Conservation (phyloP, 1,140 invertebrate species). For the Babylonia areolata region DNA sequence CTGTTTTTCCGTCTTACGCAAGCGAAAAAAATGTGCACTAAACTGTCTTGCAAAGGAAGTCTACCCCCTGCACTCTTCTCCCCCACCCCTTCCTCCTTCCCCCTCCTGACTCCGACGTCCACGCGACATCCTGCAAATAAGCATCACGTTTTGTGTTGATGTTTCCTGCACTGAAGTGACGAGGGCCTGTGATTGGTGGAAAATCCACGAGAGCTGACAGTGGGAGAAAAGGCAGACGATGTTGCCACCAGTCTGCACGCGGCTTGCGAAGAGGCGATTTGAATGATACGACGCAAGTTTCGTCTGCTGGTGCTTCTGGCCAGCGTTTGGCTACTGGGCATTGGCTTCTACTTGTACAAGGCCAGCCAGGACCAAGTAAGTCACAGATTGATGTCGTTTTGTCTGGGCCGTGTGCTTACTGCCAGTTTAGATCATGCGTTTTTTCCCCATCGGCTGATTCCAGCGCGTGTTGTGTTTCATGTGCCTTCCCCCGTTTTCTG, state of each 20-base stretch:
- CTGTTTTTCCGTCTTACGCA: too few species aligned
- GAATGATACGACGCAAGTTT: slow-evolving; percentile 48
- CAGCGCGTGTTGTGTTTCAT: background rate
- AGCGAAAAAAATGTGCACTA: too few species aligned
- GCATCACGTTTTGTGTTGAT: slow-evolving; percentile 14
- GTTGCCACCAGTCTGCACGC: slow-evolving; percentile 33
- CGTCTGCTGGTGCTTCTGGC: slow-evolving; percentile 46
- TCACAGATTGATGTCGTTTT: background rate
- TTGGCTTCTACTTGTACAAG: slow-evolving; percentile 41
- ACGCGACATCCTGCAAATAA: background rate
- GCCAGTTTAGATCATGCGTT: background rate
- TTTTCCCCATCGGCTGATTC: background rate
- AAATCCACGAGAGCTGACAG: background rate
- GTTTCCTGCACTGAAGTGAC: slow-evolving; percentile 13
- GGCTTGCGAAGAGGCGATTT: slow-evolving; percentile 29
- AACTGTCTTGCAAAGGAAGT: too few species aligned
- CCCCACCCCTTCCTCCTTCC: too few species aligned
- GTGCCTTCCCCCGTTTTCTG: background rate
- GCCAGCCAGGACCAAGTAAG: slow-evolving; percentile 37
- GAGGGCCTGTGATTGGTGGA: slow-evolving; percentile 28
- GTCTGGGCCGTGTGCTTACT: too few species aligned
- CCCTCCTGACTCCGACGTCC: background rate
- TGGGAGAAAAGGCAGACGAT: slow-evolving; percentile 23
- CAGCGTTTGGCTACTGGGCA: slow-evolving; percentile 41
- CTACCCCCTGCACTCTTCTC: too few species aligned